phyloP scores from a whole-genome alignment of 2,888 invertebrate genomes.

The Erynnis tages region DNA sequence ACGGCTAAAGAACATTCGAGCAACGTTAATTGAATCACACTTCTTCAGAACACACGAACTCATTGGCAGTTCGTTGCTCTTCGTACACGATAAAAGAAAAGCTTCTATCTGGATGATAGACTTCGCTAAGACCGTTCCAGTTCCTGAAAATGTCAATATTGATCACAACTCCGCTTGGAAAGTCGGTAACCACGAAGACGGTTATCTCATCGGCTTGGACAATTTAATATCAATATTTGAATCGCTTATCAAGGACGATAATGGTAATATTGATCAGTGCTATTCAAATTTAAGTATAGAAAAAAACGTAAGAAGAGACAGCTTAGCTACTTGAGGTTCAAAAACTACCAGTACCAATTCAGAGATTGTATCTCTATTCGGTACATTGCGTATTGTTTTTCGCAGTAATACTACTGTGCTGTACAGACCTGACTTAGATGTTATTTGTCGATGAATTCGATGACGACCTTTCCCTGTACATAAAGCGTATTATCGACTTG shows the following conservation, averaged over 20 bases:
- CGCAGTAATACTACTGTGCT: constrained; percentile 28
- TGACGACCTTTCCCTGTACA: constrained; percentile 39
- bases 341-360: constrained; percentile 33
- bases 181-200: constrained; percentile 98
- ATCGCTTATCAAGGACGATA: constrained; percentile 78
- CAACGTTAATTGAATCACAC: constrained; percentile 90
- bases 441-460: constrained; percentile 16
- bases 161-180: constrained; percentile 93
- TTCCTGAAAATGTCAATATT: constrained; percentile 88
- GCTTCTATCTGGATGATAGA: constrained; percentile 98
- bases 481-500: constrained; percentile 46
- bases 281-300: constrained; percentile 58
- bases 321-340: constrained; percentile 66
- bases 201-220: constrained; percentile 95
- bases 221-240: constrained; percentile 93
- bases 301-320: constrained; percentile 64
- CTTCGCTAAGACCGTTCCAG: constrained; percentile 95
- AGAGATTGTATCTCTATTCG: constrained; percentile 31
- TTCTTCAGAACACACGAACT: constrained; percentile 97
- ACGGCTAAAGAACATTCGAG: constrained; percentile 91
- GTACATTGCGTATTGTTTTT: constrained; percentile 23
- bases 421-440: constrained; percentile 28
- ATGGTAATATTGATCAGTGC: constrained; percentile 65
- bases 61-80: constrained; percentile 95
- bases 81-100: constrained; percentile 94